phyloP scores from a whole-genome alignment of 2,797 vertebrate genomes.

The Falco columbarius region DNA sequence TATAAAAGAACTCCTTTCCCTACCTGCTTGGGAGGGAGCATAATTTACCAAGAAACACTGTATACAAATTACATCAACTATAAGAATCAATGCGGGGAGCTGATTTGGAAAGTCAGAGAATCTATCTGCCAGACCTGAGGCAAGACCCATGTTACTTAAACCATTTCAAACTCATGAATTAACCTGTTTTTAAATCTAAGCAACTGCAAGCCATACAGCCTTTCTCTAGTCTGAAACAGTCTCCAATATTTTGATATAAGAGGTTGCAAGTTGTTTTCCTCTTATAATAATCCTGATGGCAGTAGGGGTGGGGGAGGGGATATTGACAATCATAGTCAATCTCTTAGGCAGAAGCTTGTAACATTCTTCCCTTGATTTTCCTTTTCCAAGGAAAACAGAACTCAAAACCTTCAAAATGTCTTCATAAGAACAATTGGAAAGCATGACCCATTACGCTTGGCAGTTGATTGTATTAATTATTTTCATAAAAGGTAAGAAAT shows the following conservation, averaged over 20 bases:
- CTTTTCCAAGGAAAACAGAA: background rate
- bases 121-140: background rate
- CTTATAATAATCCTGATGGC: background rate
- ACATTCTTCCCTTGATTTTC: background rate
- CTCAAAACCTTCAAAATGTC: background rate
- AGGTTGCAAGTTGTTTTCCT: background rate
- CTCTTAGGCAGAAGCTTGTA: background rate
- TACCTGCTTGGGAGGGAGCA: background rate
- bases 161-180: background rate
- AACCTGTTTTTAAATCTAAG: background rate
- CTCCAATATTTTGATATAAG: background rate
- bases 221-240: background rate
- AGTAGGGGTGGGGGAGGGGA: background rate
- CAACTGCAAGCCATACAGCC: background rate
- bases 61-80: background rate
- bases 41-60: background rate
- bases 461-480: background rate
- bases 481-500: background rate
- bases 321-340: background rate
- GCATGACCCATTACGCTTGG: background rate
- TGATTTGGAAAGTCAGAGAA: background rate
- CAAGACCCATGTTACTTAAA: background rate
- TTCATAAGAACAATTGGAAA: background rate
- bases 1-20: background rate
- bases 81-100: background rate